A percentile compares a stretch with the other conserved stretches of the same genome.
These are phyloP conservation scores for Copidosoma floridanum DNA, from an alignment of 1,140 invertebrate genomes.

Conservation along the genomic window DNA sequence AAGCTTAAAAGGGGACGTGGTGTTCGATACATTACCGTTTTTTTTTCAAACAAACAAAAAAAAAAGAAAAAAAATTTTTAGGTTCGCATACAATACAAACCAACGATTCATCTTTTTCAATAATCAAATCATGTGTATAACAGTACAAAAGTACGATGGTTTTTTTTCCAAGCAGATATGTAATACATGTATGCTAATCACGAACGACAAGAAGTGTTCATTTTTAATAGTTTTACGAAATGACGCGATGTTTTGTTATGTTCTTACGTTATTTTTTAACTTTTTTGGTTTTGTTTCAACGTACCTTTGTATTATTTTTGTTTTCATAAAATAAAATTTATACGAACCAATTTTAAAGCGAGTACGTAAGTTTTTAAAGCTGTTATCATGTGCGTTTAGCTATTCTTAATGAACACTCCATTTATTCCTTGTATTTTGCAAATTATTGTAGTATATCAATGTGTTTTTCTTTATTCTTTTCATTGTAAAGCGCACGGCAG, in stretches of 20 bases:
- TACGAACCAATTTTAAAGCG: no score
- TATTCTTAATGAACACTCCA: slow-evolving; percentile 12
- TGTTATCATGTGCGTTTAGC: background rate
- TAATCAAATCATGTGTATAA: slow-evolving; percentile 24
- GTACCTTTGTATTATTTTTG: background rate
- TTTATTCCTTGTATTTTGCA: slow-evolving; percentile 14
- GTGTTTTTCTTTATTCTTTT: slow-evolving; percentile 29
- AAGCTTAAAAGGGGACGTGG: slow-evolving; percentile 26
- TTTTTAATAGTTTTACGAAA: slow-evolving; percentile 12
- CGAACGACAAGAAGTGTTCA: slow-evolving; percentile 22
- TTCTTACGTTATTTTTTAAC: no score
- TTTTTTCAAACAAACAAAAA: no score
- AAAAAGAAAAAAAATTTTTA: no score
- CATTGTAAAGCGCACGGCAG: slow-evolving; percentile 31
- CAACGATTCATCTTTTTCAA: slow-evolving; percentile 31
- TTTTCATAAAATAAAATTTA: background rate
- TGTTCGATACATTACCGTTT: slow-evolving; percentile 30
- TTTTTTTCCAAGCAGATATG: slow-evolving; percentile 20
- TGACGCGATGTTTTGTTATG: no score
- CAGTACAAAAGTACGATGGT: slow-evolving; percentile 21
- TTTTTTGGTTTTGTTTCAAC: no score
- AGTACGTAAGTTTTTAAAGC: no score
- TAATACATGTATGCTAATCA: slow-evolving; percentile 22
- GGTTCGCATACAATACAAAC: slow-evolving; percentile 20
- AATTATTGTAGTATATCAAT: slow-evolving; percentile 23